A percentile compares a stretch with the other conserved stretches of the same genome.
Evolutionary conservation across 1,140 invertebrate genomes (phyloP).

Genomic region (Danaus plexippus): DNA sequence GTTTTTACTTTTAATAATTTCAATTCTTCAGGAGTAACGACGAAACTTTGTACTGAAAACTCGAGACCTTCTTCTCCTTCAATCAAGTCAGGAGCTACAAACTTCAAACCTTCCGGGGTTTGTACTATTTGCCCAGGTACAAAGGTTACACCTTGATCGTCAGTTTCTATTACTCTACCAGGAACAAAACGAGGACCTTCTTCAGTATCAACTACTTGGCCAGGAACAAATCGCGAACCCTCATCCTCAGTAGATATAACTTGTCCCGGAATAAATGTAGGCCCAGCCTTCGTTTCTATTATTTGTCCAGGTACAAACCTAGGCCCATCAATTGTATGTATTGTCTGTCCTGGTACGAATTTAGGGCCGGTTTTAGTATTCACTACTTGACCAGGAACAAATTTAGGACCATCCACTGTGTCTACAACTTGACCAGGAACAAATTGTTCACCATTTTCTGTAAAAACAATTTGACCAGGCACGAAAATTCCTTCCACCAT

Average conservation of each 20-base stretch:
- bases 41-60: conserved; percentile 83
- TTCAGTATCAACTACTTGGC: conserved; percentile 81
- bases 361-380: conserved; percentile 78
- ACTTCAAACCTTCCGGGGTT: conserved; percentile 79
- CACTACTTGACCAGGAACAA: conserved; percentile 81
- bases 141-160: conserved; percentile 78
- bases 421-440: conserved; percentile 83
- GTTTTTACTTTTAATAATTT: conserved; percentile 75
- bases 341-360: conserved; percentile 81
- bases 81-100: conserved; percentile 79
- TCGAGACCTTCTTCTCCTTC: conserved; percentile 78
- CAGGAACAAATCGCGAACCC: conserved; percentile 80
- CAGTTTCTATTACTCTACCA: conserved; percentile 78
- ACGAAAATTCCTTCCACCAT: conserved; percentile 79
- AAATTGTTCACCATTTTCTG: conserved; percentile 80
- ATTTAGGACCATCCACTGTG: conserved; percentile 77
- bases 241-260: conserved; percentile 81
- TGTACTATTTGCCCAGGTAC: conserved; percentile 81
- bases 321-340: conserved; percentile 78
- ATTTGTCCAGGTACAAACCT: conserved; percentile 81
- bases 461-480: conserved; percentile 80
- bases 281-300: conserved; percentile 80
- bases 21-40: conserved; percentile 80
- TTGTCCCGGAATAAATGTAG: conserved; percentile 82
- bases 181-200: conserved; percentile 82